Evolutionary conservation across 1,140 invertebrate genomes (phyloP).

Genomic region (Bursaphelenchus mucronatus): DNA sequence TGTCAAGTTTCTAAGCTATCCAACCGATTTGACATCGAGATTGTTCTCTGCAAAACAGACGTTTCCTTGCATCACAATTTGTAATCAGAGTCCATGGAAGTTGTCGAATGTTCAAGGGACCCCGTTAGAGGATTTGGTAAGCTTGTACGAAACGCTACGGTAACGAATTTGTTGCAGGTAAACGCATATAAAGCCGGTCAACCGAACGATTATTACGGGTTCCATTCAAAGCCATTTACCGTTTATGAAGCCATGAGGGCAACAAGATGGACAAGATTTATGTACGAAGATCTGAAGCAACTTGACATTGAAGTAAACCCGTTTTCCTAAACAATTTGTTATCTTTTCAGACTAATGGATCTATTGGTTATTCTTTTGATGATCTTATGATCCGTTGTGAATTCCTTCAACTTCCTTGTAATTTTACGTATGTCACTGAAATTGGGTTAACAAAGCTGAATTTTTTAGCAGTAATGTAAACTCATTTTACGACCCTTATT

Average conservation of each 20-base stretch:
- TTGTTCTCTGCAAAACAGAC: not conserved
- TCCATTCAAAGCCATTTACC: constrained; percentile 4
- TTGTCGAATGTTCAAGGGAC: constrained; percentile 4
- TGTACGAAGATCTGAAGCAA: constrained; percentile 12
- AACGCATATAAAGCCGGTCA: constrained; percentile 3
- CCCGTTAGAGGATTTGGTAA: constrained; percentile 10
- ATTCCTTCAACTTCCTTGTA: not conserved
- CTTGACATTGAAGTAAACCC: too few relatives aligned
- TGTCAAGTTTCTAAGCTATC: constrained; percentile 8
- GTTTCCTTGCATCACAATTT: constrained; percentile 13
- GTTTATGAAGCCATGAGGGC: constrained; percentile 5
- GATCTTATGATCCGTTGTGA: constrained; percentile 9
- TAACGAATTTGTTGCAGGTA: constrained; percentile 6
- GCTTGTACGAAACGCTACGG: not conserved
- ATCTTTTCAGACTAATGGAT: constrained; percentile 2
- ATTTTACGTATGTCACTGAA: constrained; percentile 5
- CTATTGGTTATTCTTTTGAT: constrained; percentile 12
- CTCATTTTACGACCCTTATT: constrained; percentile 9
- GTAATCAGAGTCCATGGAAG: constrained; percentile 16
- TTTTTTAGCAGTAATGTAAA: not conserved
- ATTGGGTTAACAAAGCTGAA: not conserved
- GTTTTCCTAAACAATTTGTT: not conserved
- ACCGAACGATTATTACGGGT: constrained; percentile 9
- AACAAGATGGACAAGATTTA: constrained; percentile 2
- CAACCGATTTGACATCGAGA: constrained; percentile 1